Conservation (phyloP, 2,888 invertebrate species). For the Empis livida region DNA sequence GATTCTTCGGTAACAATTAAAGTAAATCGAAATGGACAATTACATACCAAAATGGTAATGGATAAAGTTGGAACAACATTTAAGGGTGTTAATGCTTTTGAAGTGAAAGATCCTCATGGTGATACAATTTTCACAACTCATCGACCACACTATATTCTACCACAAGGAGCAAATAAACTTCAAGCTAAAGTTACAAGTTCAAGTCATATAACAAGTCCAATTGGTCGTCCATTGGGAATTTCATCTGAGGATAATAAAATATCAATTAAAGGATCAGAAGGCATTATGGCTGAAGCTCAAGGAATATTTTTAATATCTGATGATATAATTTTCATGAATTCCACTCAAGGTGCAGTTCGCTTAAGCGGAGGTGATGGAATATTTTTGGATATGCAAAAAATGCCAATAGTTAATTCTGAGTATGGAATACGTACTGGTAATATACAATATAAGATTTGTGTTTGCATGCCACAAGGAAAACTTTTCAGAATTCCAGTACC, state of each 20-base stretch:
- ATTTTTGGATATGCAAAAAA: conserved; percentile 53
- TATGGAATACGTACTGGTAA: conserved; percentile 33
- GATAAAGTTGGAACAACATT: conserved; percentile 55
- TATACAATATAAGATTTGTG: conserved; percentile 73
- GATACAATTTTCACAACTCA: conserved; percentile 61
- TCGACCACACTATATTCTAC: conserved; percentile 56
- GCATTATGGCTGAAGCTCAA: conserved; percentile 57
- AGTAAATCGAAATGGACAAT: conserved; percentile 34
- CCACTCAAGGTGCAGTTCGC: conserved; percentile 63
- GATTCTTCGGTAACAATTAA: conserved; percentile 29
- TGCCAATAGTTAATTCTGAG: conserved; percentile 50
- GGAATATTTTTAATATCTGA: conserved; percentile 63
- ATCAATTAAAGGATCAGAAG: conserved; percentile 66
- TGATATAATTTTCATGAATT: conserved; percentile 63
- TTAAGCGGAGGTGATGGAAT: conserved; percentile 58
- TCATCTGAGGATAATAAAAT: conserved; percentile 52
- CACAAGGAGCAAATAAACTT: conserved; percentile 51
- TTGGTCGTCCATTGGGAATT: conserved; percentile 51
- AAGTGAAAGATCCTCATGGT: conserved; percentile 53
- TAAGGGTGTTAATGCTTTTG: conserved; percentile 53
- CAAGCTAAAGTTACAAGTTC: conserved; percentile 54
- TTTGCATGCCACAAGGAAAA: conserved; percentile 81
- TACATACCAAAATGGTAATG: conserved; percentile 39
- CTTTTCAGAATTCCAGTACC: conserved; percentile 65
- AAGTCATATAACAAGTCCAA: conserved; percentile 59